Evolutionary conservation across 2,113 vertebrate species (phyloP), one percentile per base, ranked within the genome.

Genomic region (Aramus guarauna): DNA sequence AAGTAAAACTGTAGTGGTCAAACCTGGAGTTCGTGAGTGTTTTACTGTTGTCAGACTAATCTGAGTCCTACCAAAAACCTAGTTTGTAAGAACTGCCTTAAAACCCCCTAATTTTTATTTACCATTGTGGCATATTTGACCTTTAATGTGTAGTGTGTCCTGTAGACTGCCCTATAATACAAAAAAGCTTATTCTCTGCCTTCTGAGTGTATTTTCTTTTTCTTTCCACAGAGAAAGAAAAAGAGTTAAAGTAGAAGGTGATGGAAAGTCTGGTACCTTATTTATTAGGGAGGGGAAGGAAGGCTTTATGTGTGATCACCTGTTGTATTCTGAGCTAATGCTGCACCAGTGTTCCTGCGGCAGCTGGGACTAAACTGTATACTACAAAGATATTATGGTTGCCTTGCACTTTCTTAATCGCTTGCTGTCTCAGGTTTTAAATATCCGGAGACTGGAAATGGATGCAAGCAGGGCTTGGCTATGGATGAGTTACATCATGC

Each of bases 371-470:
- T 86, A 26, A 91, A 52, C 66, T 89, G n/a, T 62, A 32, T 74
- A 22, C 45, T 34, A 27, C 21, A 59, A 63, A 53, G 39, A 15
- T 92, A 37, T 78, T 90, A 23, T 26, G 24, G 32, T 62, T 85
- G 52, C 41, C 23, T 90, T 96, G 78, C 67, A 53, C 37, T 77
- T 92, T 87, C 39, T 85, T 74, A 50, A 30, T 80, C 0, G 0
- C 95, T 94, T 85, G 37, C 80, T 94, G 11, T 86, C 45, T 90
- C 43, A 45, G 34, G 66, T 79, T 95, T 96, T 88, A 71, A 72
- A 56, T 93, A 73, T 72, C n/a, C 12, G 7, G 55, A 88, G 72
- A 21, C 6, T 85, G 53, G 72, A 88, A 95, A 75, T 74, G 6
- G 21, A 6, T 73, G 59, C 58, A 81, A 64, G 47, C 18, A 68